Base-by-base conservation (phyloP, 2,888 invertebrate species). In the Xanthorhoe designata region DNA sequence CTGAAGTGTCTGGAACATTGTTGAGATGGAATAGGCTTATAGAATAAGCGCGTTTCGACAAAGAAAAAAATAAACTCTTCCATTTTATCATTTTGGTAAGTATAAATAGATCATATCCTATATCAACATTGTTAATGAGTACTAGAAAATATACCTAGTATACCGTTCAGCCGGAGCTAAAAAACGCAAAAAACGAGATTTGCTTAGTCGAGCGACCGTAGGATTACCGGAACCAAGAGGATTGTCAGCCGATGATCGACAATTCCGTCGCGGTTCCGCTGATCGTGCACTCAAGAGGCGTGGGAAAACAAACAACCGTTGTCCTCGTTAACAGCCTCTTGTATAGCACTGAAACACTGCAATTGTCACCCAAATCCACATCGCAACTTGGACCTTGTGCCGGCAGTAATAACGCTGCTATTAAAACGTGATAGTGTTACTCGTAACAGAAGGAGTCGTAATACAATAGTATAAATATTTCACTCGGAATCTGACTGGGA, bases 281-380 rank as follows among this genome's bases (percentile, higher is more conserved):
- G 78, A 79, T 80, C 81, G 81, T 82, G 77, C 78, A 75, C 75
- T 83, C 80, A 81, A 85, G 85, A 84, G 84, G 76, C 88, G 89
- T 91, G 90, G 85, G 90, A 91, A 90, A 84, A 87, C 84, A 89
- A 90, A 90, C 88, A 89, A 83, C 80, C 80, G 78, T 73, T 77
- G 80, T 79, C 81, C 87, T 89, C 83, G 86, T 86, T 89, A 89
- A 82, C 84, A 72, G 78, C 76, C 84, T 85, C 87, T 87, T 85
- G 83, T 87, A 78, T 42, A 55, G 73, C 73, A 75, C 76, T 72
- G 75, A 78, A 78, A 74, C 68, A 75, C 77, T 78, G 77, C 82
- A 79, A 83, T 80, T 78, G 78, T 79, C 79, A 73, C 75, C 68
- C 64, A 75, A 69, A 67, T 73, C 71, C 70, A 68, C 69, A 77